Base-by-base conservation (phyloP, 2,888 invertebrate species). In the Acrocyrtus sp. region DNA sequence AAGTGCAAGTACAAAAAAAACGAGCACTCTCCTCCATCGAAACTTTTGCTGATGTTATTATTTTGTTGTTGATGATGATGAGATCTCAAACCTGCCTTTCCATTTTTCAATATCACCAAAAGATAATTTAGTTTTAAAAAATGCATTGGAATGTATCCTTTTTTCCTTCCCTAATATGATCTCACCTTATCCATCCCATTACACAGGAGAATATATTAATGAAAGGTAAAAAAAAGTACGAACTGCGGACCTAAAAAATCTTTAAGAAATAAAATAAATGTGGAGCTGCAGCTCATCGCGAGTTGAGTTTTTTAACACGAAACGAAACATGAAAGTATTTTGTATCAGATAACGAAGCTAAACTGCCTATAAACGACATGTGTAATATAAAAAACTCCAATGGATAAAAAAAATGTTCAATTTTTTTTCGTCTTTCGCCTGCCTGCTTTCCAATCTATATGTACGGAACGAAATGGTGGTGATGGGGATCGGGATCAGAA, bases 71-170 rank as follows among this genome's bases (percentile, higher is more conserved):
- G 26, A 22, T 24, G 58, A 48, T 72, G 72, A 65, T 66, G 72
- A 72, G 70, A 72, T 65, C 65, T 72, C 54, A 72, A 72, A 66
- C 72, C 65, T 66, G 67, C 74, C 74, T 72, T 72, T 72, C 72
- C 69, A 76, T 76, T 76, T 74, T 74, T 76, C 76, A 76, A 70
- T 76, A 76, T 74, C 76, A 76, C 74, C 67, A 73, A 61, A 73
- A 45, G 65, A 72, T 72, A 66, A 66, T 72, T 65, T 70, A 45
- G 45, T 45, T 72, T 48, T n/a, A n/a, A 27, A 57, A 65, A 72
- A 72, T 66, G 43, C 72, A 72, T 72, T 72, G 66, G 65, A 72
- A 72, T 72, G 47, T 43, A 63, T 62, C 53, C 39, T 39, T 60
- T 66, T 66, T 65, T 39, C 48, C 8, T 27, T 45, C 34, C 41